phyloP scores from a whole-genome alignment of 2,888 invertebrate species.

The Euphydryas editha region DNA sequence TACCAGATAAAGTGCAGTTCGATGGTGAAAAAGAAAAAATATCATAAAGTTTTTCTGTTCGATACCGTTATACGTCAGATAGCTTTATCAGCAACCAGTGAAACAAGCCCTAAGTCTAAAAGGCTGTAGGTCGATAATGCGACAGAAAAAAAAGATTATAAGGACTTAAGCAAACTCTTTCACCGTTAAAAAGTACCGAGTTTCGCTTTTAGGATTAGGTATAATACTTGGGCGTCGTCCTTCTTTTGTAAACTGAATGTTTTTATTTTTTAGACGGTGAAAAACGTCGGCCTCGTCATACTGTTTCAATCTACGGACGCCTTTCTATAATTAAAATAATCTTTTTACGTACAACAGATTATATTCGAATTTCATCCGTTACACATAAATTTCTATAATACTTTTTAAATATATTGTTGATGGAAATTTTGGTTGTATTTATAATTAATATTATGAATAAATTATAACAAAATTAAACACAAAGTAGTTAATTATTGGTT shows the following conservation, averaged over 20 bases:
- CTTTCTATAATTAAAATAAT: neutral
- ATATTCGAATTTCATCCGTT: too few relatives aligned
- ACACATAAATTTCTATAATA: neutral
- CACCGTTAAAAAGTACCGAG: constrained; percentile 28
- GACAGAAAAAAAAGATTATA: constrained; percentile 38
- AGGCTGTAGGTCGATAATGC: constrained; percentile 30
- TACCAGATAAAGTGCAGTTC: too few relatives aligned
- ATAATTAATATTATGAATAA: too few relatives aligned
- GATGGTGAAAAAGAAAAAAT: too few relatives aligned
- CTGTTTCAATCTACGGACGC: neutral
- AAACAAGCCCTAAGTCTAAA: constrained; percentile 27
- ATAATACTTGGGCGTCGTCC: neutral
- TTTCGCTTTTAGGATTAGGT: constrained; percentile 38
- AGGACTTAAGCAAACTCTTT: constrained; percentile 25
- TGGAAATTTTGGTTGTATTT: too few relatives aligned
- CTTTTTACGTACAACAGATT: too few relatives aligned
- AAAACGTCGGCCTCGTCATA: neutral
- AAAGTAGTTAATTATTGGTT: too few relatives aligned
- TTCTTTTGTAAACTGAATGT: neutral
- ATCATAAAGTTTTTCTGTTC: too few relatives aligned
- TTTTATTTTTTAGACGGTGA: constrained; percentile 1
- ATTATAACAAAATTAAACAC: too few relatives aligned
- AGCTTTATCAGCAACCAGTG: too few relatives aligned
- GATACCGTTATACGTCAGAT: too few relatives aligned
- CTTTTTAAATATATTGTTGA: neutral